Evolutionary conservation across 1,140 invertebrate genomes (phyloP), one percentile per base, ranked within the genome.

Genomic region (Neodiprion fabricii): DNA sequence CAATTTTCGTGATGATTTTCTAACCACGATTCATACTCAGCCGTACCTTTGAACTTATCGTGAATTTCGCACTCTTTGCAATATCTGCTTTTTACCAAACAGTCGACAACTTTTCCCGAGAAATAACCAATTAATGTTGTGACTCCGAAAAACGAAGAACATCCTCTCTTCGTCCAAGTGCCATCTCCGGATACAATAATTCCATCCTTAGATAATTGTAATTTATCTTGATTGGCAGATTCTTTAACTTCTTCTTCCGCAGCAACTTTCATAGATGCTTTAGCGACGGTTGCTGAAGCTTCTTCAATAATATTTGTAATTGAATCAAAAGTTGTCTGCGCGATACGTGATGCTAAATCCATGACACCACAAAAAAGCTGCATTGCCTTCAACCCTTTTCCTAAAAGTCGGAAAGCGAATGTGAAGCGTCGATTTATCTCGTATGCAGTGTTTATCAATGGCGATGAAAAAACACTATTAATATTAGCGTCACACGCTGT

Each of bases 351-450:
- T 11, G 69, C 73, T 23, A 79, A 40, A 71, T 74, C 70, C 76
- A 79, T 76, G 49, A 75, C 76, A 7, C 74, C 76, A 28, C 78
- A 77, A 73, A 79, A 79, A 71, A 77, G 75, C 11, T 66, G 48
- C 8, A 79, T 75, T 21, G 74, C 78, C 28, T 76, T 70, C 53
- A 74, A 53, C 17, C 74, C 74, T 48, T 75, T 50, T 48, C 74
- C 76, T n/a, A 76, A 48, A 28, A 77, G 14, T 14, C 74, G 70
- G 72, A 77, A 74, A 50, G 76, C 78, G 71, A 77, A 17, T 23
- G 77, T 70, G 47, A 79, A 67, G 72, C 78, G 66, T 53, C 74
- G 74, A 75, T 79, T 79, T 21, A 79, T 73, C 67, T 77, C 76
- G 61, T 76, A 79, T 65, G 9, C 73, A 71, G 75, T 79, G 17